Evolutionary conservation across 2,797 vertebrate genomes (phyloP).

Genomic region (Jordanella pulchra): DNA sequence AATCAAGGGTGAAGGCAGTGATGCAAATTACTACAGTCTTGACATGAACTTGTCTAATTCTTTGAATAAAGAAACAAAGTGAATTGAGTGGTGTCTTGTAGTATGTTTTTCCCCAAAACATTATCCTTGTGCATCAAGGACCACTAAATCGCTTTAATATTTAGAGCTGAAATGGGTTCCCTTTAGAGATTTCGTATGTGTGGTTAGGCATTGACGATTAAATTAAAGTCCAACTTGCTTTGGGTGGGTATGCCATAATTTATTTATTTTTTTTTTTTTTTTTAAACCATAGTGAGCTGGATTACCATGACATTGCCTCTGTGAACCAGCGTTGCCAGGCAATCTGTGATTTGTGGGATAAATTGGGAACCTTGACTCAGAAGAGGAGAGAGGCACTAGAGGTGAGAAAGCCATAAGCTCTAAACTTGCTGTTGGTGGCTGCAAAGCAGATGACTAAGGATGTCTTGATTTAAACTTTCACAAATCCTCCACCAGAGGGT

Average conservation of each 20-base stretch:
- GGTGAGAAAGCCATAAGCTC: constrained; percentile 72
- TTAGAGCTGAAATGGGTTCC: not conserved
- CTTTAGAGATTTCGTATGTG: not conserved
- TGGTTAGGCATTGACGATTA: not conserved
- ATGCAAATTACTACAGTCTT: not conserved
- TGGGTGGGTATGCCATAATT: not conserved
- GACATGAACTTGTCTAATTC: not conserved
- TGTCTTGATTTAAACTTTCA: not conserved
- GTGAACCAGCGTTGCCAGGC: constrained; percentile 95
- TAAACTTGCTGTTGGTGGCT: not conserved
- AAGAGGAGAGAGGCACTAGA: constrained; percentile 94
- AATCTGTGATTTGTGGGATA: constrained; percentile 98
- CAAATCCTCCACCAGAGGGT: constrained; percentile 58
- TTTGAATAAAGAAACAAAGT: constrained; percentile 2
- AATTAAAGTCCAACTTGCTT: not conserved
- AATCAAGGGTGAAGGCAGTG: not conserved
- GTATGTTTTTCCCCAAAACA: not conserved
- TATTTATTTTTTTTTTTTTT: not conserved
- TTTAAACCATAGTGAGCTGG: constrained; percentile 85
- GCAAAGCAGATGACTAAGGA: not conserved
- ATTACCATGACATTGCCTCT: constrained; percentile 91
- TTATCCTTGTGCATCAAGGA: no score
- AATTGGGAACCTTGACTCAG: constrained; percentile 94
- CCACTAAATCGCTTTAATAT: not conserved
- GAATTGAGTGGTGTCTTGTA: not conserved